Evolutionary conservation across 2,888 invertebrate species (phyloP).

Genomic region (Macrosoma leucophasiata): DNA sequence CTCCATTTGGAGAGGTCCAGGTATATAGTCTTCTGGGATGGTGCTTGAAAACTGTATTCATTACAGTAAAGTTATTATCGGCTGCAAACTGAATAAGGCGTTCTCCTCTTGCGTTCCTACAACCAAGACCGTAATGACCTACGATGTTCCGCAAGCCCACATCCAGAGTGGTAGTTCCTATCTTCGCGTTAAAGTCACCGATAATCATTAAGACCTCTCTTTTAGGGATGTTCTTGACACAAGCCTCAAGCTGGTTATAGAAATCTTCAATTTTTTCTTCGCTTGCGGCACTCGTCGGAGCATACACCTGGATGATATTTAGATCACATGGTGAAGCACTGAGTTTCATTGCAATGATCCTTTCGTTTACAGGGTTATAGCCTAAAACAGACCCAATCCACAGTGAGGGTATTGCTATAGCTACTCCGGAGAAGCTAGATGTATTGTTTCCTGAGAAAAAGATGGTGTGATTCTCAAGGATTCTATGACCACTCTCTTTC

Average conservation of each 20-base stretch:
- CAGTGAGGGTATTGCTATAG: slow-evolving; percentile 9
- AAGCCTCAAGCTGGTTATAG: slow-evolving; percentile 7
- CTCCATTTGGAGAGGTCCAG: no score
- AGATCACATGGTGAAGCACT: slow-evolving; percentile 6
- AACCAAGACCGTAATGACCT: slow-evolving; percentile 15
- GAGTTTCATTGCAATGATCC: slow-evolving; percentile 4
- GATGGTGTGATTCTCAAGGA: slow-evolving; percentile 12
- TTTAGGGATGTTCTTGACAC: slow-evolving; percentile 8
- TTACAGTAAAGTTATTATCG: slow-evolving; percentile 1
- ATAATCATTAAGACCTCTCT: no score
- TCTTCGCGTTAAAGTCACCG: not conserved
- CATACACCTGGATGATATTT: slow-evolving; percentile 12
- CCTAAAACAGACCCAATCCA: no score
- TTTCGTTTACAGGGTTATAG: slow-evolving; percentile 9
- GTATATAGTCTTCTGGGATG: no score
- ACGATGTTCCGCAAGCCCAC: slow-evolving; percentile 1
- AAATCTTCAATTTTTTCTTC: slow-evolving; percentile 8
- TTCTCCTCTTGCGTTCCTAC: no score
- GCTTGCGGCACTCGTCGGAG: slow-evolving; percentile 8
- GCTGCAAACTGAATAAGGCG: not conserved
- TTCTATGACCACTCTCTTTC: slow-evolving; percentile 16
- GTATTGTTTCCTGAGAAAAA: slow-evolving; percentile 15
- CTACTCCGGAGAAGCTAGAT: slow-evolving; percentile 13
- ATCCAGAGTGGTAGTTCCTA: slow-evolving; percentile 11
- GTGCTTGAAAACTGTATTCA: no score